Conservation (phyloP, 2,888 invertebrate species). For the Drosophila niveifrons region DNA sequence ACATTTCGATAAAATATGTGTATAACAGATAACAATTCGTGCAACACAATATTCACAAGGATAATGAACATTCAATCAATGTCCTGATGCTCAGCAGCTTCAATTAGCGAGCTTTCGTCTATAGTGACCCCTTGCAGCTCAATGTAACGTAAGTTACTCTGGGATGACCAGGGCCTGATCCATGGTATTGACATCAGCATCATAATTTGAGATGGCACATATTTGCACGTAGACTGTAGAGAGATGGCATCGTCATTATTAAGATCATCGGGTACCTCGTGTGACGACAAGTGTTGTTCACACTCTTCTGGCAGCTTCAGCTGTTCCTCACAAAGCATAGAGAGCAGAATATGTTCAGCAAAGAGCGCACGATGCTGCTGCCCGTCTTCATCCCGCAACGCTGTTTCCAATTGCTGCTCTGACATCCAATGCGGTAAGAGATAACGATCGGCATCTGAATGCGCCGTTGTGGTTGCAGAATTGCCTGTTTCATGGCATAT, state of each 20-base stretch:
- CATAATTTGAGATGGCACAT: constrained; percentile 51
- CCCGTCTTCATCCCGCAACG: not conserved
- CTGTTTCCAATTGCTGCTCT: constrained; percentile 25
- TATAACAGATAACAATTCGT: constrained; percentile 12
- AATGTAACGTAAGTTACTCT: constrained; percentile 35
- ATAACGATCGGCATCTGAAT: constrained; percentile 34
- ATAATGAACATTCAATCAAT: constrained; percentile 35
- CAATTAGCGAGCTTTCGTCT: constrained; percentile 38
- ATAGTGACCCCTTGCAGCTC: constrained; percentile 46
- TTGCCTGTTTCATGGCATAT: not conserved
- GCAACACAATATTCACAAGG: constrained; percentile 18
- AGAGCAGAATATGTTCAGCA: constrained; percentile 61
- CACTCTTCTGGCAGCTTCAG: constrained; percentile 15
- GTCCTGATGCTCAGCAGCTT: constrained; percentile 22
- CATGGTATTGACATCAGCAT: constrained; percentile 58
- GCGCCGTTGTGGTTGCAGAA: constrained; percentile 1
- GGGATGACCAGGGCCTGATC: constrained; percentile 37
- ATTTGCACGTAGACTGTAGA: constrained; percentile 21
- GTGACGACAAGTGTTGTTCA: not conserved
- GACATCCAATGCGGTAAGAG: constrained; percentile 51
- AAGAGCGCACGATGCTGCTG: constrained; percentile 43
- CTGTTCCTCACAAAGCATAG: constrained; percentile 61
- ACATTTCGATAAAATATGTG: constrained; percentile 22
- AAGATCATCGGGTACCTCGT: not conserved
- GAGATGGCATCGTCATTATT: constrained; percentile 19